These are phyloP conservation scores for Eurytoma adleriae DNA, from an alignment of 2,888 invertebrate genomes.

Conservation along the genomic window DNA sequence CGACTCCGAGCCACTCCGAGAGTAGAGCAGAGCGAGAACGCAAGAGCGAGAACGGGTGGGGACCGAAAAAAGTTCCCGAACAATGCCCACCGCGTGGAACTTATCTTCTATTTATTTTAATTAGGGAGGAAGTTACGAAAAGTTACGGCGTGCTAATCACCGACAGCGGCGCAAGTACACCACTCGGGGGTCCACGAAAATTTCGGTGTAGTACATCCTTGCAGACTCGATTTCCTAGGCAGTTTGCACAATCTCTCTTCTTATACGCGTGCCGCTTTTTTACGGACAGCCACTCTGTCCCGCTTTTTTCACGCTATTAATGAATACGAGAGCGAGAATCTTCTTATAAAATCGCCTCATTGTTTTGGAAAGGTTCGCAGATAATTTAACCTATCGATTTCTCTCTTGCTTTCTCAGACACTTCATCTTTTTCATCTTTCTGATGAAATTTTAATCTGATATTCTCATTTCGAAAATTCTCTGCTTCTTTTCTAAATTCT, in stretches of 20 bases:
- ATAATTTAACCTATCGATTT: slow-evolving; percentile 6
- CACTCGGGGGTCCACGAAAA: slow-evolving; percentile 54
- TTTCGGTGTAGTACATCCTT: slow-evolving; percentile 44
- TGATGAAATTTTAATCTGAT: background rate
- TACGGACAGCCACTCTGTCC: slow-evolving; percentile 7
- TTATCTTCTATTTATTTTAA: slow-evolving; percentile 72
- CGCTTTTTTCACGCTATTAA: slow-evolving; percentile 54
- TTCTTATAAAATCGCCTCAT: slow-evolving; percentile 52
- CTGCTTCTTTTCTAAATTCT: background rate
- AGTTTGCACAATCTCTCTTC: background rate
- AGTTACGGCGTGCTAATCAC: slow-evolving; percentile 54
- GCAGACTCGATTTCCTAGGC: background rate
- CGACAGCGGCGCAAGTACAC: background rate
- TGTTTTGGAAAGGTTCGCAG: slow-evolving; percentile 49
- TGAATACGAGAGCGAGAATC: slow-evolving; percentile 47
- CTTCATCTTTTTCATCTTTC: background rate
- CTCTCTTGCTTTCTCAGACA: slow-evolving; percentile 25
- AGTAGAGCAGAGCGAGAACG: background rate
- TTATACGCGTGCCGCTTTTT: slow-evolving; percentile 19
- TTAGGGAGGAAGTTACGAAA: slow-evolving; percentile 73
- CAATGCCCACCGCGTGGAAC: slow-evolving; percentile 66
- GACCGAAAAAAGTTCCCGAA: slow-evolving; percentile 63
- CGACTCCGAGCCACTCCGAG: background rate
- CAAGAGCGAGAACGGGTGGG: background rate
- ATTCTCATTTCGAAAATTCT: background rate